phyloP scores from a whole-genome alignment of 2,797 vertebrate genomes.

The Columba guinea region DNA sequence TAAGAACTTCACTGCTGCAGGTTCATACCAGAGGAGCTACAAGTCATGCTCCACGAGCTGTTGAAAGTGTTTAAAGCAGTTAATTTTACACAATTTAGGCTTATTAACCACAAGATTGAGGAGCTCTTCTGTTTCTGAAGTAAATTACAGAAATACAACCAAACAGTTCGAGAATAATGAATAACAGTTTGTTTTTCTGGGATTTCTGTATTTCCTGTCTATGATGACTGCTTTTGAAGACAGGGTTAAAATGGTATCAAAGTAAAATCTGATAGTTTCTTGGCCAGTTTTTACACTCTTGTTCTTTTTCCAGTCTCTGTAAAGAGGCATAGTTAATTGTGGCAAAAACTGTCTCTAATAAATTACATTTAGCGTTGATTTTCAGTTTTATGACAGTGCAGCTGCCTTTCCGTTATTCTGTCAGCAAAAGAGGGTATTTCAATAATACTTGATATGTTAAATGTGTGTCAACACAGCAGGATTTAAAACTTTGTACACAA shows the following conservation, averaged over 20 bases:
- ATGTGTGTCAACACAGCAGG: background rate
- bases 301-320: background rate
- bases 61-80: background rate
- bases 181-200: background rate
- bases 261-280: background rate
- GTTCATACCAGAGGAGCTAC: background rate
- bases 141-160: background rate
- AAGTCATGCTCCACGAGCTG: background rate
- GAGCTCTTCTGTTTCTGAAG: background rate
- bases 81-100: background rate
- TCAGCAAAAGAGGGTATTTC: background rate
- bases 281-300: background rate
- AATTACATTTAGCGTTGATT: background rate
- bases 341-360: background rate
- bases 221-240: background rate
- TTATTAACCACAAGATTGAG: background rate
- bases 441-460: background rate
- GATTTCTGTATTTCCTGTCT: background rate
- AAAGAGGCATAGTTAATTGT: background rate
- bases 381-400: background rate
- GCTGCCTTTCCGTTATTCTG: background rate
- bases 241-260: background rate
- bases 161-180: background rate
- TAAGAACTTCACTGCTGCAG: background rate
- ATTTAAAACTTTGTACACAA: background rate